Percentiles rank a stretch among this genome's conserved stretches.
Evolutionary conservation across 2,888 invertebrate species (phyloP).

Genomic region (Oegoconia quadripuncta): DNA sequence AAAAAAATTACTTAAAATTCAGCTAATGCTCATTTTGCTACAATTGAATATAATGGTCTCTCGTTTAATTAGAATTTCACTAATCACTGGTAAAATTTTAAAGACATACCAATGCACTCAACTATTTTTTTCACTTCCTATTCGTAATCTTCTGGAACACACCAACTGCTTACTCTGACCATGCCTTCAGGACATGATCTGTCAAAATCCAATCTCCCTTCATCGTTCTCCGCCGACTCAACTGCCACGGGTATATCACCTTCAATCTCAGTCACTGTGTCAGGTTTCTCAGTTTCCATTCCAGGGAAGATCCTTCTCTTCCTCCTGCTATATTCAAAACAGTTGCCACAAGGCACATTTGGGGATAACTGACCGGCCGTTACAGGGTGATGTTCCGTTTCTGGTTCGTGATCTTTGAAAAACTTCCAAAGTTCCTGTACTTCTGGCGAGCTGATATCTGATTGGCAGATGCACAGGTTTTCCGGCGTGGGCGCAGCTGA

Average conservation of each 20-base stretch:
- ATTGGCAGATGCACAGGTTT: too few relatives aligned
- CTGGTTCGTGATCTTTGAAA: conserved; percentile 12
- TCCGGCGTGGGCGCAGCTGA: conserved; percentile 13
- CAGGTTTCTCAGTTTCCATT: not conserved
- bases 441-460: conserved; percentile 17
- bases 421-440: conserved; percentile 20
- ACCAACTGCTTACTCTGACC: not conserved
- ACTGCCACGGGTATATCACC: not conserved
- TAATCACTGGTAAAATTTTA: too few relatives aligned
- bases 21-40: too few relatives aligned
- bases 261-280: too few relatives aligned
- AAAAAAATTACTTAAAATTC: too few relatives aligned
- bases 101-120: too few relatives aligned
- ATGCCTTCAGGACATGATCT: not conserved
- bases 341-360: conserved; percentile 27
- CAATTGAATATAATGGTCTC: too few relatives aligned
- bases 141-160: not conserved
- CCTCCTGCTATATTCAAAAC: conserved; percentile 26
- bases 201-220: not conserved
- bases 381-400: conserved; percentile 17
- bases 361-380: conserved; percentile 28
- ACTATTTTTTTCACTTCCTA: too few relatives aligned
- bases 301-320: conserved; percentile 25
- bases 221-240: not conserved
- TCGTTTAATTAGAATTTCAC: too few relatives aligned